phyloP scores from a whole-genome alignment of 37 sponge, comb jelly and placozoan species.

The Chondrilla cf. caribensis region DNA sequence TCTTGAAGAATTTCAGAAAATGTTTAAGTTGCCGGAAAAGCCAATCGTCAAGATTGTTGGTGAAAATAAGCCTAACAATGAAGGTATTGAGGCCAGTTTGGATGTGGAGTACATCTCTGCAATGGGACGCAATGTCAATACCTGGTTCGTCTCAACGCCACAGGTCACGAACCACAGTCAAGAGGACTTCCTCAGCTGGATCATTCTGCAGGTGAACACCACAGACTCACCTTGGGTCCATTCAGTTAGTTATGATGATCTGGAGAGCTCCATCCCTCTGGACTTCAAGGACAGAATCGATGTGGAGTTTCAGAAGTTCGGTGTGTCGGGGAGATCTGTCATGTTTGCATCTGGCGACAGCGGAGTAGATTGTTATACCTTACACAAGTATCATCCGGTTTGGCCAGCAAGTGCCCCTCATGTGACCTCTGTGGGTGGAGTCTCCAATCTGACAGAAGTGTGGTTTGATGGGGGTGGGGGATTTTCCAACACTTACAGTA shows the following conservation, averaged over 20 bases:
- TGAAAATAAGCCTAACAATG: constrained; percentile 24
- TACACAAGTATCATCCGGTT: constrained; percentile 41
- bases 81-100: constrained; percentile 67
- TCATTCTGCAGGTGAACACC: constrained; percentile 56
- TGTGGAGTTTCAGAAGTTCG: constrained; percentile 75
- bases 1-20: constrained; percentile 60
- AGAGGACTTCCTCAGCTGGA: constrained; percentile 82
- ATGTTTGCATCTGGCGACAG: constrained; percentile 74
- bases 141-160: constrained; percentile 68
- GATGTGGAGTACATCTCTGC: constrained; percentile 76
- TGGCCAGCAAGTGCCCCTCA: constrained; percentile 79
- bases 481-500: constrained; percentile 53
- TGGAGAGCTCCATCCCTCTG: constrained; percentile 38
- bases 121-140: constrained; percentile 59
- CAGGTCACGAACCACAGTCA: constrained; percentile 42
- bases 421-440: constrained; percentile 86
- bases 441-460: constrained; percentile 12
- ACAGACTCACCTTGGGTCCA: constrained; percentile 70
- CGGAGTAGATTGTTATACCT: constrained; percentile 52
- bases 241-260: constrained; percentile 78
- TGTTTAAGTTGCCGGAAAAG: constrained; percentile 29
- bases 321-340: constrained; percentile 62
- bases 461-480: constrained; percentile 56
- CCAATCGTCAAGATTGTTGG: constrained; percentile 44
- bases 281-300: constrained; percentile 53